Evolutionary conservation across 1,140 invertebrate genomes (phyloP).

Genomic region (Rhynchophorus ferrugineus): DNA sequence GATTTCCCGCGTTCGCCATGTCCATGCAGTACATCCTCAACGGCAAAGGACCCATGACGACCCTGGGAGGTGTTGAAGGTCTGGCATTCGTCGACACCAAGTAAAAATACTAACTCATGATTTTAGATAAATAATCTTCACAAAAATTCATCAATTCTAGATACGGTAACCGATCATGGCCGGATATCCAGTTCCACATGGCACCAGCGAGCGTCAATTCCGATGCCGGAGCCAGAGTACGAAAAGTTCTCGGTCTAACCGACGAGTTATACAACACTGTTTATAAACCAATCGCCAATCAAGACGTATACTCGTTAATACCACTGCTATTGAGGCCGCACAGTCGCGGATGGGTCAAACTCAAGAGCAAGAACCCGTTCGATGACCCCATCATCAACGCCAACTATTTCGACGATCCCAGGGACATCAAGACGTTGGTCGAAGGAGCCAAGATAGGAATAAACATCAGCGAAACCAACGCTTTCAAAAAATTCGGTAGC

Average conservation of each 20-base stretch:
- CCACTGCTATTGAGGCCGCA: conserved; percentile 71
- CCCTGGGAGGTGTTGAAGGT: conserved; percentile 75
- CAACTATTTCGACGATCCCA: conserved; percentile 74
- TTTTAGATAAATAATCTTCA: conserved; percentile 2
- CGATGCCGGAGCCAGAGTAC: conserved; percentile 63
- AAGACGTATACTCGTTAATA: conserved; percentile 76
- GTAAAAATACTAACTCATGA: no score
- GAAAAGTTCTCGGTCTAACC: conserved; percentile 74
- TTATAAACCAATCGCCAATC: conserved; percentile 57
- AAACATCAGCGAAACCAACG: conserved; percentile 60
- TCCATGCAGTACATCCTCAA: conserved; percentile 72
- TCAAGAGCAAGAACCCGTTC: conserved; percentile 73
- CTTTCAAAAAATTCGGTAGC: conserved; percentile 74
- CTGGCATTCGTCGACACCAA: conserved; percentile 74
- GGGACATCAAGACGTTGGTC: conserved; percentile 67
- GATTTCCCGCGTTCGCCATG: conserved; percentile 63
- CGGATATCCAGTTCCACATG: conserved; percentile 83
- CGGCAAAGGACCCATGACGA: conserved; percentile 75
- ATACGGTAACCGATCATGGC: conserved; percentile 57
- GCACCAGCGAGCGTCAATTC: conserved; percentile 77
- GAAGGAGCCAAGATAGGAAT: conserved; percentile 72
- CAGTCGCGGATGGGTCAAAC: conserved; percentile 67
- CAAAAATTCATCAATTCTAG: no score
- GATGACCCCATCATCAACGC: conserved; percentile 80
- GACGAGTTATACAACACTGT: conserved; percentile 72